Conservation (phyloP, 2,797 vertebrate species). For the Oryzias sinensis region DNA sequence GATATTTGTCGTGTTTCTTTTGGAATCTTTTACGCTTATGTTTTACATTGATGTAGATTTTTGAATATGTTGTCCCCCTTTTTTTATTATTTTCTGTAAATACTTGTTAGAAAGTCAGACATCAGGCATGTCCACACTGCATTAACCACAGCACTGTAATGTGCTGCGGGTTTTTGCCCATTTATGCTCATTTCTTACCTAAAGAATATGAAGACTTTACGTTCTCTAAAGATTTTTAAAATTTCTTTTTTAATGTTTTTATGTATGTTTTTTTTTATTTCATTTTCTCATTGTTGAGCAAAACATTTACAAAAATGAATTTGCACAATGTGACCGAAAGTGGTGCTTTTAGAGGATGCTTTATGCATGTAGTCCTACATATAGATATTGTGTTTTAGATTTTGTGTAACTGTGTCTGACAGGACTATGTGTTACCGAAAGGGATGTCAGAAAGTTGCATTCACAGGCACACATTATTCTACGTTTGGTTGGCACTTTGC, state of each 20-base stretch:
- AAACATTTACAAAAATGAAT: constrained; percentile 69
- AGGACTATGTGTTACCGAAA: constrained; percentile 41
- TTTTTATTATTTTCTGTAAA: constrained; percentile 45
- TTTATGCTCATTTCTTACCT: constrained; percentile 52
- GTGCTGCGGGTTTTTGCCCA: constrained; percentile 65
- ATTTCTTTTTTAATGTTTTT: constrained; percentile 23
- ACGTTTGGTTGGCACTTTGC: constrained; percentile 71
- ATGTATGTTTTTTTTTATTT: constrained; percentile 55
- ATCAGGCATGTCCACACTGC: constrained; percentile 78
- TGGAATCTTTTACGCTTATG: constrained; percentile 63
- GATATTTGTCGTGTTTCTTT: constrained; percentile 43
- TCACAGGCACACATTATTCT: constrained; percentile 60
- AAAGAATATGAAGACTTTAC: constrained; percentile 39
- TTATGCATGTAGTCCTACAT: constrained; percentile 63
- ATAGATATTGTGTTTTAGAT: constrained; percentile 46
- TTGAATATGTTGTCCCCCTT: constrained; percentile 42
- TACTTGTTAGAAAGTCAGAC: constrained; percentile 61
- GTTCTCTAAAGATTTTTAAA: constrained; percentile 44
- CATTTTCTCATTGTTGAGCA: constrained; percentile 65
- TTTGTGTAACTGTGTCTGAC: constrained; percentile 48
- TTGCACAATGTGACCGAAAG: constrained; percentile 76
- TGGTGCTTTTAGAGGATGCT: constrained; percentile 75
- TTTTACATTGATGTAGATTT: constrained; percentile 61
- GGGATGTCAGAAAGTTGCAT: constrained; percentile 58
- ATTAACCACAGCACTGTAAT: constrained; percentile 58